Base-by-base conservation (phyloP, 2,797 vertebrate species). In the Pantherophis vulpinus region DNA sequence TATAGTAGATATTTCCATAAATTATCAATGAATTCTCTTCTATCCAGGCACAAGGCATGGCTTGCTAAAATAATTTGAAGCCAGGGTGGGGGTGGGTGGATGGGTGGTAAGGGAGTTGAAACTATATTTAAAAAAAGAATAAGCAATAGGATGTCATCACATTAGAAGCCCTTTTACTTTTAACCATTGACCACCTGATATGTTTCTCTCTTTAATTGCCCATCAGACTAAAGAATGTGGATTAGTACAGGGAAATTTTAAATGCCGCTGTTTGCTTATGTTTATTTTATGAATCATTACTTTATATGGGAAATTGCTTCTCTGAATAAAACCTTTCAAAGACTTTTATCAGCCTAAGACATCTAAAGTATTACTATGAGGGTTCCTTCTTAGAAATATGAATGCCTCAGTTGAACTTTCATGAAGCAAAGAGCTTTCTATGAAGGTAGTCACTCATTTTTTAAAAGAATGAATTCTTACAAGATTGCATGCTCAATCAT, bases 1-100 rank as follows among this genome's bases (percentile, higher is more conserved):
- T 99, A 99, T 98, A 98, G 98, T 98, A 98, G 99, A 99, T 98
- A 99, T 99, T 99, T 98, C 98, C 98, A 99, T 99, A 99, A 99
- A 99, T 99, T 99, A 99, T 99, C 99, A 98, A 99, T 99, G 98
- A 98, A 98, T 98, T 98, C 97, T 98, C 98, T 98, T 98, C 98
- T 95, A 97, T 95, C 98, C 98, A 98, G 98, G 98, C 98, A 97
- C 96, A 96, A 98, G 98, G 97, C 98, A 97, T 98, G 97, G 97
- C 97, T 98, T 97, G 95, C 97, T 98, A 97, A 98, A 98, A 98
- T 98, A 98, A 97, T 97, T 94, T 97, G 97, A 96, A 97, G 97
- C 96, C 96, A 96, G 60, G 51, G 96, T 96, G 95, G 96, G 97
- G 96, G 97, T 93, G 95, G 97, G 95, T 95, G 97, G 96, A 97